Evolutionary conservation across 2,113 vertebrate genomes (phyloP), one percentile per base, ranked within the genome.

Genomic region (Myrmophylax atrothorax): DNA sequence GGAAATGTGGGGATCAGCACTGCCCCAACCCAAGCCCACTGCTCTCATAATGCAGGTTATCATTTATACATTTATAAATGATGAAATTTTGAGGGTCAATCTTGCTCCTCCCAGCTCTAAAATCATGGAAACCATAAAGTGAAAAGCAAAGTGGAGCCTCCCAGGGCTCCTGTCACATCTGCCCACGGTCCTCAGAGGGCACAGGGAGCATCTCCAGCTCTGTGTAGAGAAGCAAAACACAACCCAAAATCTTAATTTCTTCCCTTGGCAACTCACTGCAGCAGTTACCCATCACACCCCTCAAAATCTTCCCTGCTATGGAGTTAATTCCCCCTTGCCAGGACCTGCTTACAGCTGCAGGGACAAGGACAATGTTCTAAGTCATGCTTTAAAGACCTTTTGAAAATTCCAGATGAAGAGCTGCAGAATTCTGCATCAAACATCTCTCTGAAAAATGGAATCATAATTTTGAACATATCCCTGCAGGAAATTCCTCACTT

Each of bases 271-370:
- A 16, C 25, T 40, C 37, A 23, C 8, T 40, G 56, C 62, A 75
- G 67, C 50, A 70, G 33, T 23, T 67, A 25, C n/a, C 46, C 24
- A 49, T 14, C 18, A 7, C 50, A 55, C 17, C 35, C 15, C 31
- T 35, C 16, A 49, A 75, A 63, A 2, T 4, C 23, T 16, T 37
- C 26, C 10, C 38, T 29, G 10, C 1, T 12, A 4, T 0, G 1
- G 18, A 69, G 12, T 47, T 49, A 29, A 29, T 12, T 18, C 16
- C 25, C 31, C 66, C 62, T 24, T 56, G 59, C 44, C 50, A n/a
- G 26, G 37, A 26, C 18, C 63, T 20, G 62, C 7, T 11, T 63
- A 47, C 5, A 80, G 4, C 10, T 26, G 14, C 23, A 70, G 16
- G 26, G 53, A 58, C 18, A 33, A 2, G 17, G 29, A 79, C 56